These are phyloP conservation scores for Linnaemya tessellans DNA, from an alignment of 2,888 invertebrate species.

Conservation along the genomic window DNA sequence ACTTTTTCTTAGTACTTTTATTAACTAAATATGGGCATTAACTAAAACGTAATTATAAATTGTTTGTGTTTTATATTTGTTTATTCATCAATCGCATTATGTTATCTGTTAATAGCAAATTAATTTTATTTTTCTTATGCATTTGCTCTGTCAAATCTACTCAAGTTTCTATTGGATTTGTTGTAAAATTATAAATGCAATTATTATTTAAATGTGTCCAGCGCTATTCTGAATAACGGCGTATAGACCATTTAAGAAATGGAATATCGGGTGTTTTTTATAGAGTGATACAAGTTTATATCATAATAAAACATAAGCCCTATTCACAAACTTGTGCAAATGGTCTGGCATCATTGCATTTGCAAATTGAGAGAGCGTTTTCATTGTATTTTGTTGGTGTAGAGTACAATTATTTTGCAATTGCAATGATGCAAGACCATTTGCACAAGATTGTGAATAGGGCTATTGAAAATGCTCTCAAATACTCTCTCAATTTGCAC, in stretches of 20 bases:
- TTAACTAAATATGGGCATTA: constrained; percentile 9
- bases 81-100: constrained; percentile 18
- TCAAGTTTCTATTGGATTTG: background rate
- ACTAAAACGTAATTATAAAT: constrained; percentile 43
- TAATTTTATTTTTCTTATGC: background rate
- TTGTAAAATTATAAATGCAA: constrained; percentile 12
- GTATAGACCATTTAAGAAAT: background rate
- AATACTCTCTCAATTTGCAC: too few relatives aligned
- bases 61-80: constrained; percentile 51
- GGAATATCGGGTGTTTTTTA: too few relatives aligned
- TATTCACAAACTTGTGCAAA: too few relatives aligned
- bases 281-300: too few relatives aligned
- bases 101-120: constrained; percentile 23
- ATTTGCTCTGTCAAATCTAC: constrained; percentile 10
- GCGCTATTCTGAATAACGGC: background rate
- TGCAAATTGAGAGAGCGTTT: too few relatives aligned
- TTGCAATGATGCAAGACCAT: too few relatives aligned
- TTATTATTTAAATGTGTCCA: background rate
- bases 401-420: too few relatives aligned
- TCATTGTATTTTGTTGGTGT: too few relatives aligned
- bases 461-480: too few relatives aligned
- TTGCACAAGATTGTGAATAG: too few relatives aligned
- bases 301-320: too few relatives aligned
- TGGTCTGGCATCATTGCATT: too few relatives aligned
- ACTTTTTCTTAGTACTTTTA: constrained; percentile 9